Conservation (phyloP, 2,888 invertebrate species). For the Aleiodes alternator region DNA sequence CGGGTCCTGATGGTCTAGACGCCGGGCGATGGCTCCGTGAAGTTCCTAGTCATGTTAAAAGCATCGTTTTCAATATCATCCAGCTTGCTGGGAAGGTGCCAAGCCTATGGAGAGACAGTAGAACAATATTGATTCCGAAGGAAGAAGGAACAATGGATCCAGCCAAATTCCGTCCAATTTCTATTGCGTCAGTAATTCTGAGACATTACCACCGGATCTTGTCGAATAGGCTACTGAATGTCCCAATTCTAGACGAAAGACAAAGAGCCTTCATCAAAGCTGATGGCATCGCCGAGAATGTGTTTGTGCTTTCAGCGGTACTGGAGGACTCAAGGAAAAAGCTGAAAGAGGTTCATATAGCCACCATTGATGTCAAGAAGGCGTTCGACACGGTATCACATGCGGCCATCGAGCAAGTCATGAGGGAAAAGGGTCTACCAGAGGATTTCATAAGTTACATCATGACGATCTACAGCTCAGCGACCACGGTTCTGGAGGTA, state of each 20-base stretch:
- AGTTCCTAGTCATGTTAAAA: background rate
- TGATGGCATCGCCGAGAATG: slow-evolving; percentile 65
- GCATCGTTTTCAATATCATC: slow-evolving; percentile 34
- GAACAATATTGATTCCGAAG: slow-evolving; percentile 53
- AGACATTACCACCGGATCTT: slow-evolving; percentile 48
- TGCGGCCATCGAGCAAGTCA: background rate
- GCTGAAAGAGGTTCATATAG: slow-evolving; percentile 42
- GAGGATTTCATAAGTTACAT: background rate
- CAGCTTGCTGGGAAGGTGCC: slow-evolving; percentile 9
- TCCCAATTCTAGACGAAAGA: slow-evolving; percentile 24
- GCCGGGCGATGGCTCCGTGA: background rate
- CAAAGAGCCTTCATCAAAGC: slow-evolving; percentile 53
- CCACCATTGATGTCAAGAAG: slow-evolving; percentile 44
- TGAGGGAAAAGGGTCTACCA: background rate
- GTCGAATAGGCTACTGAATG: background rate
- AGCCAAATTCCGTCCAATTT: slow-evolving; percentile 48
- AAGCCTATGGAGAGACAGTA: background rate
- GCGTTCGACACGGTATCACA: slow-evolving; percentile 48
- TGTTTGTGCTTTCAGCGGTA: slow-evolving; percentile 61
- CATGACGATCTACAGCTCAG: background rate
- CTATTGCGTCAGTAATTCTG: slow-evolving; percentile 49
- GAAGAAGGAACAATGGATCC: slow-evolving; percentile 27
- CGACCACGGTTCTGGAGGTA: slow-evolving; percentile 22
- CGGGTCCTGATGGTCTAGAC: slow-evolving; percentile 46
- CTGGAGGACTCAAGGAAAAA: slow-evolving; percentile 40